Percentiles rank a stretch among this genome's conserved stretches.
These are phyloP conservation scores for Amblyjoppa proteus DNA, from an alignment of 2,888 invertebrate species.

Conservation along the genomic window DNA sequence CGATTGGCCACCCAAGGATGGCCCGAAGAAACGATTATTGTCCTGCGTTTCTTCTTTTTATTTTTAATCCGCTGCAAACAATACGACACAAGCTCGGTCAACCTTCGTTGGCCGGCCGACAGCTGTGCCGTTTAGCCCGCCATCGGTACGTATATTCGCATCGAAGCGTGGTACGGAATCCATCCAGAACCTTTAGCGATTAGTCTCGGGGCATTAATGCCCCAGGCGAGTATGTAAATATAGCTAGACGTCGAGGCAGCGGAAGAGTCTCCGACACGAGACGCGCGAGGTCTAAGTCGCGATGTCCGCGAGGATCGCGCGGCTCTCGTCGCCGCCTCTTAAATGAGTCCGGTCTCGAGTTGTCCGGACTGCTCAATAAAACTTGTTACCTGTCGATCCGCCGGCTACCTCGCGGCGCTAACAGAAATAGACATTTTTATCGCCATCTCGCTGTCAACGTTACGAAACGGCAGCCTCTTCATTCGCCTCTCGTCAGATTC, in stretches of 20 bases:
- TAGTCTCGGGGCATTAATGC: constrained; percentile 60
- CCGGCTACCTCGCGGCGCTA: constrained; percentile 14
- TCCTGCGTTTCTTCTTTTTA: background rate
- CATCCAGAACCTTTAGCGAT: constrained; percentile 56
- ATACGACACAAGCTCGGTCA: background rate
- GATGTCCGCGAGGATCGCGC: constrained; percentile 22
- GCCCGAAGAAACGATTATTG: background rate
- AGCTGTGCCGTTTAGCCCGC: background rate
- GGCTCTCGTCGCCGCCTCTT: constrained; percentile 9
- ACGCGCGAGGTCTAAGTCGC: constrained; percentile 32
- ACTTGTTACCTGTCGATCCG: constrained; percentile 5
- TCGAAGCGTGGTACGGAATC: constrained; percentile 46
- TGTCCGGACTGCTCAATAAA: constrained; percentile 10
- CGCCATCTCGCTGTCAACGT: constrained; percentile 18
- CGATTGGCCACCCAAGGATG: background rate
- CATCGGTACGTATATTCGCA: constrained; percentile 42
- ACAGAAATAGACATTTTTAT: constrained; percentile 16
- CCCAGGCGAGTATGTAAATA: constrained; percentile 59
- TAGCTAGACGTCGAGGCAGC: constrained; percentile 21
- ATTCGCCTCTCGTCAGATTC: background rate
- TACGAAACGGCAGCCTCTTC: constrained; percentile 27
- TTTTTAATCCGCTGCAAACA: background rate
- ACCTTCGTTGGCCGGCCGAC: background rate
- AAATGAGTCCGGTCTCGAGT: constrained; percentile 21
- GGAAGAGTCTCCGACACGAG: constrained; percentile 23